Percentiles rank a stretch among this genome's conserved stretches.
Evolutionary conservation across 2,113 vertebrate species (phyloP).

Genomic region (Silurus asotus): DNA sequence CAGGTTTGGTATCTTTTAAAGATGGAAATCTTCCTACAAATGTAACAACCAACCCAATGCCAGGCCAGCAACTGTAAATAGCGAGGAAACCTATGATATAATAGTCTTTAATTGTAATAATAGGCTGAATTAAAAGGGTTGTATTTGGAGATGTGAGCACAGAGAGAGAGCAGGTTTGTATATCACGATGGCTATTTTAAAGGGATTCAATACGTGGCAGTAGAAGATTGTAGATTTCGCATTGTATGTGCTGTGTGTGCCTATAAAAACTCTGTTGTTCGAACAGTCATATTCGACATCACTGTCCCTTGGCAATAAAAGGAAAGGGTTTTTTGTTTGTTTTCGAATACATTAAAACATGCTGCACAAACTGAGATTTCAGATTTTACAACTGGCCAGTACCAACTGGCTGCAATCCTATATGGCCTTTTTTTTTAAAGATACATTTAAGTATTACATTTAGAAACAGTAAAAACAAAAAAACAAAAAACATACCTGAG

Average conservation of each 20-base stretch:
- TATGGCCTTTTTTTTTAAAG: constrained; percentile 27
- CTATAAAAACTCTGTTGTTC: constrained; percentile 22
- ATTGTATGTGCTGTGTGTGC: background rate
- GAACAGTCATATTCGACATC: constrained; percentile 14
- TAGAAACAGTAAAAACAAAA: constrained; percentile 33
- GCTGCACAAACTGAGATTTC: background rate
- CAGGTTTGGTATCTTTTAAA: background rate
- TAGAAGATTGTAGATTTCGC: constrained; percentile 14
- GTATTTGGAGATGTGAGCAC: background rate
- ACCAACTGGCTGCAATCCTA: constrained; percentile 19
- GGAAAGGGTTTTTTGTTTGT: background rate
- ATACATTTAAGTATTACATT: constrained; percentile 28
- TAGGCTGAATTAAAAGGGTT: background rate
- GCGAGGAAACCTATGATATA: background rate
- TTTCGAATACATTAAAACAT: background rate
- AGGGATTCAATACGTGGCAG: constrained; percentile 38
- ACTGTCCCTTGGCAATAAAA: constrained; percentile 26
- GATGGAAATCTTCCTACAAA: background rate
- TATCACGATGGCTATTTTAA: constrained; percentile 30
- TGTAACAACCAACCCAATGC: background rate
- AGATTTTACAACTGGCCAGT: constrained; percentile 6
- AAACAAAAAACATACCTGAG: constrained; percentile 25
- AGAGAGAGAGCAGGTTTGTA: constrained; percentile 27
- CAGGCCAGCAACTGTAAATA: background rate
- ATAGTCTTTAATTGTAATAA: background rate